These are phyloP conservation scores for Sebastes dallii DNA, from an alignment of 2,797 vertebrate genomes.

Conservation along the genomic window DNA sequence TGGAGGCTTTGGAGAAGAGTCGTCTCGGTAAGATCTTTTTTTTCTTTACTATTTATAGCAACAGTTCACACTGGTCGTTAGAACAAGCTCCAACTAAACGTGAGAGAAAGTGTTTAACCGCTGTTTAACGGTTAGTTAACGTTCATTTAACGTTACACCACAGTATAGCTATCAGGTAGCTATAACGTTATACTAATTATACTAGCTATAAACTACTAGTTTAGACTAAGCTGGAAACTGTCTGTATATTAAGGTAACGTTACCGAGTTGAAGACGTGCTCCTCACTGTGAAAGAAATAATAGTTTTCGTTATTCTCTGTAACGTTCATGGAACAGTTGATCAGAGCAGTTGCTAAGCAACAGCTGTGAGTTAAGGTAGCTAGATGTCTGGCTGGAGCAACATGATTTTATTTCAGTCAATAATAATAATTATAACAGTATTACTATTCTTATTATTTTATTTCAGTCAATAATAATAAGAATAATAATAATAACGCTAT, in stretches of 20 bases:
- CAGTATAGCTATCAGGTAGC: background rate
- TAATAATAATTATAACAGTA: too few species aligned
- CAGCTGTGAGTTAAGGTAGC: background rate
- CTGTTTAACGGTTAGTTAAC: background rate
- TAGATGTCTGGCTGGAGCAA: background rate
- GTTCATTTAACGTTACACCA: background rate
- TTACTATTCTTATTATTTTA: background rate
- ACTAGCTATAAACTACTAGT: background rate
- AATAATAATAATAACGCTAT: too few species aligned
- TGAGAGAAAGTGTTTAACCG: background rate
- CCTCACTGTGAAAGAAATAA: background rate
- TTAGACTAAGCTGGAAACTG: background rate
- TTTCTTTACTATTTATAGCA: conserved; percentile 63
- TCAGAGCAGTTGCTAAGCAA: conserved; percentile 35
- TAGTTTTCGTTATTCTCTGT: background rate
- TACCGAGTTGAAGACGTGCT: background rate
- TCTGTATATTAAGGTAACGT: background rate
- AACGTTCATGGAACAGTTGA: background rate
- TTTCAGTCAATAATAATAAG: too few species aligned
- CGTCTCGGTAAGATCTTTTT: conserved; percentile 86
- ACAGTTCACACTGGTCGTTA: background rate
- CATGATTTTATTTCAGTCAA: too few species aligned
- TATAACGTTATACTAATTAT: background rate
- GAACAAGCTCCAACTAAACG: background rate
- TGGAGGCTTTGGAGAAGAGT: conserved; percentile 90